Conservation (phyloP, 2,888 invertebrate genomes). For the Pterobdella sp. region DNA sequence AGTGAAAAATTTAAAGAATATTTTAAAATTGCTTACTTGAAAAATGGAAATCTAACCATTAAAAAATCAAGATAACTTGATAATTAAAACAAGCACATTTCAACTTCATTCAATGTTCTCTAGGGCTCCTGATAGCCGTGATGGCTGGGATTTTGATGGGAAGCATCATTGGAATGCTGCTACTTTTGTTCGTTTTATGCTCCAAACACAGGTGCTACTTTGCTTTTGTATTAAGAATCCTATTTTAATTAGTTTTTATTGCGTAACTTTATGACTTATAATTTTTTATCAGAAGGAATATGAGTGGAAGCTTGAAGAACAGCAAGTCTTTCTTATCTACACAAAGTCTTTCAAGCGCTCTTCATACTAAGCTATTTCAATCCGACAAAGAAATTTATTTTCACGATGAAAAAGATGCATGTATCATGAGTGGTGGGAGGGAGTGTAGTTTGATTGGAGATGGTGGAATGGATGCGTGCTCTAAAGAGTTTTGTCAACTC, state of each 20-base stretch:
- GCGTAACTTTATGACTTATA: background rate
- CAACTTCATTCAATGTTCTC: too few species aligned
- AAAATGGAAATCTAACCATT: too few species aligned
- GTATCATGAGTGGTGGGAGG: background rate
- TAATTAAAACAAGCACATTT: too few species aligned
- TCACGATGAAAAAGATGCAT: background rate
- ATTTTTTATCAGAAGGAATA: background rate
- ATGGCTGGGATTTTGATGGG: background rate
- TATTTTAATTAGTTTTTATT: background rate
- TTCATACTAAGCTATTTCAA: background rate
- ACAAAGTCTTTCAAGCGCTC: background rate
- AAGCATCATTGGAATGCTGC: background rate
- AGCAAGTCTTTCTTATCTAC: background rate
- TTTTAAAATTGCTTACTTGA: too few species aligned
- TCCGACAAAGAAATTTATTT: background rate
- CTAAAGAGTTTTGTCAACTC: background rate
- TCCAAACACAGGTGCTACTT: background rate
- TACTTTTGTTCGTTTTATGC: background rate
- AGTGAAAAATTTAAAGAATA: too few species aligned
- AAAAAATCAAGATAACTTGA: too few species aligned
- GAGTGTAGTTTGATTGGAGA: background rate
- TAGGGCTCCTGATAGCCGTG: background rate
- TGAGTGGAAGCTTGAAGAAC: background rate
- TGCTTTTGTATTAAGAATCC: background rate
- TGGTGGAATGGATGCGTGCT: background rate